A percentile compares a stretch with the other conserved stretches of the same genome.
phyloP scores from a whole-genome alignment of 2,888 invertebrate genomes.

The Synergus itoensis region DNA sequence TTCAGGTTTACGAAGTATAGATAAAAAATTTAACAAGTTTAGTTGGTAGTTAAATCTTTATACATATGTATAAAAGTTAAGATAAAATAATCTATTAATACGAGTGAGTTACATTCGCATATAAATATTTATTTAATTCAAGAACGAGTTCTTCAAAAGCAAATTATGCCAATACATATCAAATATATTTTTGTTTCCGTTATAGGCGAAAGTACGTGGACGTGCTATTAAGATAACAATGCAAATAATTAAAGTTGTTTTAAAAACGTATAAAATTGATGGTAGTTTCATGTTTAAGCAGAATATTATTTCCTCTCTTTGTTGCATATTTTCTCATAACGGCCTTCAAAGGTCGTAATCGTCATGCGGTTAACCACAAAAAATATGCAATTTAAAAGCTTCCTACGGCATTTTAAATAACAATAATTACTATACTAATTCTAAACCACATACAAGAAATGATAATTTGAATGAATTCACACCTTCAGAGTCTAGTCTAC shows the following conservation, averaged over 20 bases:
- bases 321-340: not conserved
- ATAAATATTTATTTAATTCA: not conserved
- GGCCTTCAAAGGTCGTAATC: conserved; percentile 3
- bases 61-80: not conserved
- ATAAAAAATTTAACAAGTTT: too few relatives aligned
- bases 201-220: not conserved
- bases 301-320: too few relatives aligned
- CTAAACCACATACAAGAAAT: not conserved
- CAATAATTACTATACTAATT: not conserved
- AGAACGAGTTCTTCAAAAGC: not conserved
- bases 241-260: not conserved
- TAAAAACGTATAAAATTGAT: not conserved
- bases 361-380: not conserved
- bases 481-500: not conserved
- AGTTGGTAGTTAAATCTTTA: too few relatives aligned
- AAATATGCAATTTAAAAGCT: not conserved
- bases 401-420: not conserved
- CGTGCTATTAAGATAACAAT: not conserved
- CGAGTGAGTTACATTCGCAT: not conserved
- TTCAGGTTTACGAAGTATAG: too few relatives aligned
- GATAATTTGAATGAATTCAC: not conserved
- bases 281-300: not conserved
- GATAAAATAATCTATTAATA: not conserved
- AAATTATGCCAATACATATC: not conserved
- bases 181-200: not conserved